These are phyloP conservation scores for Daboia siamensis DNA, from an alignment of 2,113 vertebrate genomes.

Conservation along the genomic window DNA sequence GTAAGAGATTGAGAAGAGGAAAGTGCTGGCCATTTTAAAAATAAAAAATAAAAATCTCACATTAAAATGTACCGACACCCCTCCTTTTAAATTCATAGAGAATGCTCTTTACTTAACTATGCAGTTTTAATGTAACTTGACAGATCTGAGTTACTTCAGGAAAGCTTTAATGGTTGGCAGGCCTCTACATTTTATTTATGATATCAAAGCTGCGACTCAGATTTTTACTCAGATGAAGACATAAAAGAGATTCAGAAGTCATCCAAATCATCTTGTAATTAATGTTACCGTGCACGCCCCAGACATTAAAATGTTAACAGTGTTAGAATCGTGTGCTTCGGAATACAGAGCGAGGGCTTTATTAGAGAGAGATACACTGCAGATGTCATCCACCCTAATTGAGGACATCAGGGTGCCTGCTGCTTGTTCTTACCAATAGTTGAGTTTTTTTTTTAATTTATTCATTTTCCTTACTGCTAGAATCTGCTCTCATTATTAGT, in stretches of 20 bases:
- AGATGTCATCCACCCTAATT: conserved; percentile 99
- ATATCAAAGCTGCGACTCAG: conserved; percentile 89
- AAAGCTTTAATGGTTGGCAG: conserved; percentile 84
- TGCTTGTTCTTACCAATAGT: conserved; percentile 93
- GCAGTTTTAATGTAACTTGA: conserved; percentile 85
- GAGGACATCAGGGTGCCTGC: conserved; percentile 98
- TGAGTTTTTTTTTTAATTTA: conserved; percentile 92
- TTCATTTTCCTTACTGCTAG: conserved; percentile 91
- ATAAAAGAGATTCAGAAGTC: conserved; percentile 96
- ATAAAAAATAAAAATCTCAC: conserved; percentile 29
- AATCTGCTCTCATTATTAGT: conserved; percentile 99
- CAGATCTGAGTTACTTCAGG: conserved; percentile 77
- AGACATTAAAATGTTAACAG: conserved; percentile 99
- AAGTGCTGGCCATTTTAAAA: conserved; percentile 50
- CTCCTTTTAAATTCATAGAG: conserved; percentile 80
- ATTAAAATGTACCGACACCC: conserved; percentile 60
- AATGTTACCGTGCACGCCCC: conserved; percentile 96
- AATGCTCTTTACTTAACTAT: conserved; percentile 78
- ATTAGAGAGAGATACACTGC: conserved; percentile 92
- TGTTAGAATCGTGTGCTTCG: conserved; percentile 96
- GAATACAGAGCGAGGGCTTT: conserved; percentile 99
- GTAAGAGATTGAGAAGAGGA: not conserved
- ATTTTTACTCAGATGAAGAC: conserved; percentile 94
- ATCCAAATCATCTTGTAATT: conserved; percentile 98
- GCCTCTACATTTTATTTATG: conserved; percentile 95